Conservation (phyloP, 2,113 vertebrate genomes). For the Lophochroa leadbeateri region DNA sequence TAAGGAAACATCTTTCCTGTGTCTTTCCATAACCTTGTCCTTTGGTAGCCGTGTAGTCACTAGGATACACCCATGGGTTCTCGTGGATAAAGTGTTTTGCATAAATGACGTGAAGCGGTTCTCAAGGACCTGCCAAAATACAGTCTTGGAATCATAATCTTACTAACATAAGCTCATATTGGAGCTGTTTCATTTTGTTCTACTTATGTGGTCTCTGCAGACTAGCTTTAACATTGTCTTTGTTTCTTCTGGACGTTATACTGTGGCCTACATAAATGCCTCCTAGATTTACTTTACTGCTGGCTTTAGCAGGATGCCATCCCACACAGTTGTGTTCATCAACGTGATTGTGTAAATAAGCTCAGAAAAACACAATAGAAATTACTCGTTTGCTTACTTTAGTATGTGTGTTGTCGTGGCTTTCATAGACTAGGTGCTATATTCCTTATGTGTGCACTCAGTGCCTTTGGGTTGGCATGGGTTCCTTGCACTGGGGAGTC, state of each 20-base stretch:
- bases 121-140: background rate
- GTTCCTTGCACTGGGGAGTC: fast-evolving
- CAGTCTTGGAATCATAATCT: background rate
- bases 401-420: background rate
- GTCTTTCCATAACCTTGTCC: background rate
- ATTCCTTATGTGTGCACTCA: background rate
- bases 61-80: fast-evolving
- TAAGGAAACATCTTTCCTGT: background rate
- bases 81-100: background rate
- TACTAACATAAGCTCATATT: conserved; percentile 3
- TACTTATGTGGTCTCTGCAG: background rate
- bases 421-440: background rate
- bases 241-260: background rate
- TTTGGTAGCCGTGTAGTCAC: background rate
- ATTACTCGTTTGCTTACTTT: background rate
- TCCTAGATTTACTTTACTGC: background rate
- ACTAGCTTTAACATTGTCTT: background rate
- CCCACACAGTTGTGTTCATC: background rate
- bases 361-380: background rate
- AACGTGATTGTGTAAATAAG: fast-evolving
- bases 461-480: background rate
- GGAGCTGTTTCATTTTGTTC: background rate
- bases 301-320: background rate
- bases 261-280: background rate
- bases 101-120: background rate